These are phyloP conservation scores for Chirona hameri DNA, from an alignment of 2,888 invertebrate species.

Conservation along the genomic window DNA sequence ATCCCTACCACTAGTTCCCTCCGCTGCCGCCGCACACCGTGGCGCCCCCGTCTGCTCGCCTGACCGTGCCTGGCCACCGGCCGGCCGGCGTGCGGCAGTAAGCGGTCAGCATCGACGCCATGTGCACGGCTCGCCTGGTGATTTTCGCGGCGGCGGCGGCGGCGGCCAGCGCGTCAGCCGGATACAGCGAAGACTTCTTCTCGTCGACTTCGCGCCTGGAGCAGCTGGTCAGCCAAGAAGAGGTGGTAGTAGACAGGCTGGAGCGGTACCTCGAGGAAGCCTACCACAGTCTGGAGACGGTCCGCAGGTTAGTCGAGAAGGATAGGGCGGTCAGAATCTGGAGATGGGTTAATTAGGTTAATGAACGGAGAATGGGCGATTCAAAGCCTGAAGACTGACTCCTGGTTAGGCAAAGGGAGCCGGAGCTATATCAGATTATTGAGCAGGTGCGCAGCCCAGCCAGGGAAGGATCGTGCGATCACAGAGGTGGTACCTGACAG, in stretches of 20 bases:
- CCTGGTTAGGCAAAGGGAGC: too few species aligned
- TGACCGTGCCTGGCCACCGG: conserved; percentile 35
- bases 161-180: neutral
- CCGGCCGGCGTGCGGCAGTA: conserved; percentile 30
- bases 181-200: neutral
- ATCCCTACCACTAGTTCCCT: neutral
- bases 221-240: conserved; percentile 3
- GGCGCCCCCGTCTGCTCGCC: conserved; percentile 29
- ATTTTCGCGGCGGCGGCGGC: neutral
- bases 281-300: neutral
- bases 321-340: neutral
- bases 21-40: too few species aligned
- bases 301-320: neutral
- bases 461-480: too few species aligned
- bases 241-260: neutral
- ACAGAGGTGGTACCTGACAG: too few species aligned
- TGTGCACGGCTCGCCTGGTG: neutral
- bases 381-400: too few species aligned
- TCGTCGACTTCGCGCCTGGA: conserved; percentile 5
- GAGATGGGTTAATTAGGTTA: too few species aligned
- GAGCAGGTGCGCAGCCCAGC: too few species aligned
- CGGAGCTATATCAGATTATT: too few species aligned
- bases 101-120: conserved; percentile 26
- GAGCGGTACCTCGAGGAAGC: conserved; percentile 22
- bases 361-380: too few species aligned